Evolutionary conservation across 2,888 invertebrate genomes (phyloP), one percentile per base, ranked within the genome.

Genomic region (Spodoptera picta): DNA sequence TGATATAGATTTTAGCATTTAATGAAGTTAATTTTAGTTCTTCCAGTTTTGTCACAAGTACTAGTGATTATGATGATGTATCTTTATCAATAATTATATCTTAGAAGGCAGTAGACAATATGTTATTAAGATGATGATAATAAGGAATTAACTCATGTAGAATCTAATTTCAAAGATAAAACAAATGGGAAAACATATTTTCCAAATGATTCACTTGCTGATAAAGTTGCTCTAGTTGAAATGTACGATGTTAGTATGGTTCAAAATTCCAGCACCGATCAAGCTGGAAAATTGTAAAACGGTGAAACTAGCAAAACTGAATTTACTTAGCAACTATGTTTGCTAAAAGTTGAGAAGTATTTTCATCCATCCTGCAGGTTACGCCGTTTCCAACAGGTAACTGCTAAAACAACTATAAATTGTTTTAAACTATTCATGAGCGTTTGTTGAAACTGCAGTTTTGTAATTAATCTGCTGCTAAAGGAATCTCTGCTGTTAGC

Each of bases 301-400:
- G 19, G n/a, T 49, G 24, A 14, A 41, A 48, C 19, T 4, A 47
- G 27, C 11, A 19, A 45, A 43, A 5, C 10, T 52, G 49, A 36
- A 46, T 14, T 31, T 11, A 44, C 11, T 67, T 11, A 9, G 23
- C 51, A 49, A 73, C 45, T 46, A 41, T 72, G 69, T 55, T 67
- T 36, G 7, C 6, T 4, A n/a, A 51, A 19, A 66, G 23, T 52
- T 49, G 7, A 43, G 10, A 74, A 74, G 56, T 56, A 68, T 69
- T 69, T 61, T 61, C 56, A 74, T 74, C n/a, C 53, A 42, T 19
- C 9, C 52, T 44, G 49, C 48, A 52, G n/a, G 9, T 66, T 19
- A 10, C 48, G 42, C 19, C 5, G 36, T 36, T 36, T 36, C 55
- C 31, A 51, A 55, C 51, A 36, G 36, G 36, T 36, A 36, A 36